Conservation (phyloP, 2,888 invertebrate genomes). For the Hermodice carunculata region DNA sequence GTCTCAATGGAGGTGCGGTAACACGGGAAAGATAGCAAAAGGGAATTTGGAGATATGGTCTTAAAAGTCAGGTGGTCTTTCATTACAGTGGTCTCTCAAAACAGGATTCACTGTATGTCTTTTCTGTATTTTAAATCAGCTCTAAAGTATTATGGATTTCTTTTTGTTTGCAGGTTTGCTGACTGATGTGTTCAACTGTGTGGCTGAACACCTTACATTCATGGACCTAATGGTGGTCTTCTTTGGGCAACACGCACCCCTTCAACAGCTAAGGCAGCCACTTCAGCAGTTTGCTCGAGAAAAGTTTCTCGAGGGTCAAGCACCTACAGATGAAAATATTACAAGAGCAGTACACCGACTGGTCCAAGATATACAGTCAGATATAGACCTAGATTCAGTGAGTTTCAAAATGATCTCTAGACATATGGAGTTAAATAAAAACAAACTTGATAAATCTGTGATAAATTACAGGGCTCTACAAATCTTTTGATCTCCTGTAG, state of each 20-base stretch:
- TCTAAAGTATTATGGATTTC: too few species aligned
- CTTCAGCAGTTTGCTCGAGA: conserved; percentile 72
- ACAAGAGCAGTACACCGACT: conserved; percentile 70
- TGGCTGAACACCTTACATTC: conserved; percentile 67
- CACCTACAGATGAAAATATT: conserved; percentile 69
- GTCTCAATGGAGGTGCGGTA: too few species aligned
- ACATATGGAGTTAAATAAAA: background rate
- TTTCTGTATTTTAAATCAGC: too few species aligned
- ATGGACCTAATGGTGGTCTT: conserved; percentile 68
- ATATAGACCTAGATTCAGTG: conserved; percentile 70
- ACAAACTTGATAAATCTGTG: too few species aligned
- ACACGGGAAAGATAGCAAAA: too few species aligned
- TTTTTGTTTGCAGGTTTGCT: conserved; percentile 18
- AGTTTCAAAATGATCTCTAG: too few species aligned
- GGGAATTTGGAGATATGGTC: too few species aligned
- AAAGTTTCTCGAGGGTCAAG: conserved; percentile 69
- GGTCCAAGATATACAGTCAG: conserved; percentile 69
- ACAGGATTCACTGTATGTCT: too few species aligned
- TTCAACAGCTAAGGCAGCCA: conserved; percentile 70
- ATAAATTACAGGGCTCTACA: too few species aligned
- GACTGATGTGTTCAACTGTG: conserved; percentile 55
- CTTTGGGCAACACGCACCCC: conserved; percentile 68
- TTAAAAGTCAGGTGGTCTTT: too few species aligned
- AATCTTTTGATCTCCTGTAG: too few species aligned
- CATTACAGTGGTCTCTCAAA: too few species aligned